Evolutionary conservation across 2,888 invertebrate genomes (phyloP), one percentile per base, ranked within the genome.

Genomic region (Sminthurides aquaticus): DNA sequence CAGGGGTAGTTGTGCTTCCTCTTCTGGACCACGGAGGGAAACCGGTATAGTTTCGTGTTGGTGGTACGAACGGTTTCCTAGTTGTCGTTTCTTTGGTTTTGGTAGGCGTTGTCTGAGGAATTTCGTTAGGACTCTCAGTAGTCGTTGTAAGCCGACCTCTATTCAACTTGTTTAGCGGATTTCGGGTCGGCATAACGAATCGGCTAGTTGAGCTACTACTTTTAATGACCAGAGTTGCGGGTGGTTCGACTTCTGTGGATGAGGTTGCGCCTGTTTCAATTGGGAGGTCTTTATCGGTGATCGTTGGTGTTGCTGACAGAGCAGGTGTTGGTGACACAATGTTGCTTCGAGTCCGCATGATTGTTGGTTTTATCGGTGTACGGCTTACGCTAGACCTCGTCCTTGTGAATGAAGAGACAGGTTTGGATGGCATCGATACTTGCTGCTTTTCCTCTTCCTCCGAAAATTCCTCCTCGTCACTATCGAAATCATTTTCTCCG

Each of bases 1-100:
- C 2, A 3, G 62, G 65, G 15, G 67, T 65, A 1, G 58, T 64
- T 8, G 66, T 67, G 0, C 69, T 64, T 11, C 68, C 56, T 24
- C 71, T 66, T 43, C 71, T 58, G 11, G 60, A 61, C 74, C 74
- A 74, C 0, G 74, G 74, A 24, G 67, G 67, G 34, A 70, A 65
- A 3, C 61, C 66, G 1, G 62, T 60, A 8, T 67, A 61, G 66
- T 65, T 27, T 70, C 61, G 63, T 20, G 72, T 65, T 11, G 69
- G 67, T 0, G 74, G 74, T 8, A 72, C 66, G 57, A 72, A 74
- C 18, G 74, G 71, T 62, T 70, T 68, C n/a, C 71, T 61, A 25
- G 67, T 52, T 8, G 20, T 22, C 2, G 2, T 2, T 18, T 3
- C 26, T 43, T 15, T n/a, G 3, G 62, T 56, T 2, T 29, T 34